phyloP scores from a whole-genome alignment of 1,140 invertebrate species.

The Drosophila paulistorum region DNA sequence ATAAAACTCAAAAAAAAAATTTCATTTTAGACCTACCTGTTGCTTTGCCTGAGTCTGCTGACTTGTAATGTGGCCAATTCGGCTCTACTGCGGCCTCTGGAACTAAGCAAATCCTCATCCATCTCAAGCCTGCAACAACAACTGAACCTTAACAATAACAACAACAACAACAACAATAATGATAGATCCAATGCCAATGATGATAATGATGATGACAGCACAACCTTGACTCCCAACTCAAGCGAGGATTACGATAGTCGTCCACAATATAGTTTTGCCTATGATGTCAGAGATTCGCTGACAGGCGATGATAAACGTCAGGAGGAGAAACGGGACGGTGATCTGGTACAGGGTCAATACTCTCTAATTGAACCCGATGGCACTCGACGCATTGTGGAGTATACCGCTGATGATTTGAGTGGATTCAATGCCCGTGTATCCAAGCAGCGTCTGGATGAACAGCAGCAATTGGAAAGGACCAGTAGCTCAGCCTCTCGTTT shows the following conservation, averaged over 20 bases:
- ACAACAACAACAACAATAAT: slow-evolving; percentile 43
- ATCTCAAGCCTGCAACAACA: slow-evolving; percentile 51
- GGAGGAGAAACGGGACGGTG: slow-evolving; percentile 84
- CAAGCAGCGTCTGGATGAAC: slow-evolving; percentile 83
- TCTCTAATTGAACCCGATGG: slow-evolving; percentile 86
- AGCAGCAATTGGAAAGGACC: slow-evolving; percentile 31
- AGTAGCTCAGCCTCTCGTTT: slow-evolving; percentile 50
- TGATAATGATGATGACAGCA: slow-evolving; percentile 64
- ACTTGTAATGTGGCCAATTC: slow-evolving; percentile 69
- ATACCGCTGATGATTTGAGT: slow-evolving; percentile 84
- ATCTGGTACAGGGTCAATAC: slow-evolving; percentile 85
- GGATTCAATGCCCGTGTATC: slow-evolving; percentile 86
- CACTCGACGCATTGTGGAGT: slow-evolving; percentile 84
- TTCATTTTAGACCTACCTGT: slow-evolving; percentile 59
- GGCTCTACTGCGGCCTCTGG: slow-evolving; percentile 63
- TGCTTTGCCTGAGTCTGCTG: slow-evolving; percentile 70
- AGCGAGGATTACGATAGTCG: slow-evolving; percentile 84
- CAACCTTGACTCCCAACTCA: slow-evolving; percentile 59
- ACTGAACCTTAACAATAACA: slow-evolving; percentile 28
- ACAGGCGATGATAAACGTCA: slow-evolving; percentile 85
- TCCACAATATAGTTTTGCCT: slow-evolving; percentile 84
- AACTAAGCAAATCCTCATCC: slow-evolving; percentile 53
- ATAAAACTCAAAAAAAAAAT: not conserved
- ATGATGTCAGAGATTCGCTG: slow-evolving; percentile 83
- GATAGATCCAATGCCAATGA: slow-evolving; percentile 35